phyloP scores from a whole-genome alignment of 1,140 invertebrate genomes.

The Bombus consobrinus region DNA sequence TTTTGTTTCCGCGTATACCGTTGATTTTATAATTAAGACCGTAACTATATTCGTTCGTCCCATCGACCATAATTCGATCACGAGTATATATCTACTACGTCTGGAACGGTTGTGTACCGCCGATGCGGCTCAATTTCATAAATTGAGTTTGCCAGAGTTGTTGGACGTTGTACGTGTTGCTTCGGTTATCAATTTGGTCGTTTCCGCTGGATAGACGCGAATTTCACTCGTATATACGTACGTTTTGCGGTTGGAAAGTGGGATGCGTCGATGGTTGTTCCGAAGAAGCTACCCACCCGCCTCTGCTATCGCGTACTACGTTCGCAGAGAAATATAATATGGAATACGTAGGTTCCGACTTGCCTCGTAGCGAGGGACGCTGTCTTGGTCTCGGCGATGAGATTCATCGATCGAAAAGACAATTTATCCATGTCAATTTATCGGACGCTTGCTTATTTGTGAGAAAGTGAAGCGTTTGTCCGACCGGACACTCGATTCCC shows the following conservation, averaged over 20 bases:
- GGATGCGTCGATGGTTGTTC: background rate
- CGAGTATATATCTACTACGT: background rate
- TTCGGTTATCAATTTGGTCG: background rate
- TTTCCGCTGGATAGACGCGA: background rate
- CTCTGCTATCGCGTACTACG: too few species aligned
- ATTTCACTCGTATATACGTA: background rate
- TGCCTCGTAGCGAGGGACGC: too few species aligned
- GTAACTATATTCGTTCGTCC: background rate
- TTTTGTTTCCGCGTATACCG: background rate
- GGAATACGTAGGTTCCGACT: background rate
- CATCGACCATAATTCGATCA: background rate
- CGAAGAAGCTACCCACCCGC: background rate
- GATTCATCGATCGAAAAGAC: constrained; percentile 1
- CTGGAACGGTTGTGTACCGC: background rate
- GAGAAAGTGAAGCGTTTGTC: background rate
- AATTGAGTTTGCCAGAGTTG: background rate
- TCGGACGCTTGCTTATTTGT: background rate
- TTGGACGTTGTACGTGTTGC: too few species aligned
- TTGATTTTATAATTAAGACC: background rate
- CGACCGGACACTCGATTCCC: background rate
- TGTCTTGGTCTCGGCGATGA: background rate
- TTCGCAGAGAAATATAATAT: background rate
- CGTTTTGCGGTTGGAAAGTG: background rate
- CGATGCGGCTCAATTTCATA: constrained; percentile 1
- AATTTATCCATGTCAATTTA: background rate